Percentiles rank a stretch among this genome's conserved stretches.
Conservation (phyloP, 2,888 invertebrate species). For the Calameuta pallipes region DNA sequence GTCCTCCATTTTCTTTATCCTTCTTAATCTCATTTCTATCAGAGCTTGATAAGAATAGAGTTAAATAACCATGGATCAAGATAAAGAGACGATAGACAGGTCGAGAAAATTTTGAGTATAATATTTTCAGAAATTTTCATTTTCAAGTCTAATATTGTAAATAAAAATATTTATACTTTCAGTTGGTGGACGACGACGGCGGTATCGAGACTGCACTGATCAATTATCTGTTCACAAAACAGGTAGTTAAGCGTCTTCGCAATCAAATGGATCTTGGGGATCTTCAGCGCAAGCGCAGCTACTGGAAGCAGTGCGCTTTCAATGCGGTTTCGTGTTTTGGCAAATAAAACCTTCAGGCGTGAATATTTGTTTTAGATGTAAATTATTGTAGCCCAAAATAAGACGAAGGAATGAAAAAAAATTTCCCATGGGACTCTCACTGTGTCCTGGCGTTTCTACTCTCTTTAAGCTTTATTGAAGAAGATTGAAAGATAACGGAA, state of each 20-base stretch:
- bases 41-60: too few relatives aligned
- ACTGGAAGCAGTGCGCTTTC: slow-evolving; percentile 72
- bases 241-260: slow-evolving; percentile 66
- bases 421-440: background rate
- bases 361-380: slow-evolving; percentile 12
- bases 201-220: slow-evolving; percentile 67
- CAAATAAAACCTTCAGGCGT: slow-evolving; percentile 52
- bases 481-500: background rate
- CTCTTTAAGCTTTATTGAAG: background rate
- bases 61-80: background rate
- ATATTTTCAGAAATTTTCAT: too few relatives aligned
- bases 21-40: background rate
- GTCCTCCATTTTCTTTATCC: background rate
- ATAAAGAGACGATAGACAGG: background rate
- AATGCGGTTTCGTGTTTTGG: slow-evolving; percentile 72
- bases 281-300: slow-evolving; percentile 68
- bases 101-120: background rate
- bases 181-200: slow-evolving; percentile 63
- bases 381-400: slow-evolving; percentile 20
- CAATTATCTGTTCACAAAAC: slow-evolving; percentile 68
- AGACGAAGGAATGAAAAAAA: slow-evolving; percentile 3
- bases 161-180: slow-evolving; percentile 27
- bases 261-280: slow-evolving; percentile 66
- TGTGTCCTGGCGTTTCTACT: background rate
- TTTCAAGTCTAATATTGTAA: background rate